These are phyloP conservation scores for Aspidiotus destructor DNA, from an alignment of 2,888 invertebrate species.

Conservation along the genomic window DNA sequence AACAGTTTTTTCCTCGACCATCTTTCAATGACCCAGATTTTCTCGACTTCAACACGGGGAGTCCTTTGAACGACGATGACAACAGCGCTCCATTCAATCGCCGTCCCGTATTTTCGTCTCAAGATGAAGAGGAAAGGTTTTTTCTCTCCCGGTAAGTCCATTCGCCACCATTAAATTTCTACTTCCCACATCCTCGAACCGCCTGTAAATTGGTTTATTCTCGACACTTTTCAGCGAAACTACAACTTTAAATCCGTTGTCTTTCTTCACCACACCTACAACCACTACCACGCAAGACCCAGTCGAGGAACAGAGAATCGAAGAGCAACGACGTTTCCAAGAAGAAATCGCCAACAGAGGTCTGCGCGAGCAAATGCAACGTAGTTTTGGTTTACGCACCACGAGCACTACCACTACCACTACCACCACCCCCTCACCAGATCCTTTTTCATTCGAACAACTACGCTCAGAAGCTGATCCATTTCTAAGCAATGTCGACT, in stretches of 20 bases:
- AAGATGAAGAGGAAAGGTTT: slow-evolving; percentile 25
- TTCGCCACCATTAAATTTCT: too few species aligned
- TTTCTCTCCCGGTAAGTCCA: slow-evolving; percentile 12
- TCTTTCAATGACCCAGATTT: not conserved
- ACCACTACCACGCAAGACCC: not conserved
- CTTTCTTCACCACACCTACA: slow-evolving; percentile 15
- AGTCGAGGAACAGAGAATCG: slow-evolving; percentile 13
- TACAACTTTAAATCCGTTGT: slow-evolving; percentile 20
- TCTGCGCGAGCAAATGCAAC: slow-evolving; percentile 20
- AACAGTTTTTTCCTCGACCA: slow-evolving; percentile 12
- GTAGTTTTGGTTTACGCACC: slow-evolving; percentile 17
- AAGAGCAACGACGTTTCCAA: slow-evolving; percentile 27
- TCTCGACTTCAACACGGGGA: too few species aligned
- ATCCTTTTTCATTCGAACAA: not conserved
- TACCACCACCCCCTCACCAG: slow-evolving; percentile 6
- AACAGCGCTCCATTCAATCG: slow-evolving; percentile 10
- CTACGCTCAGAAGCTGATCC: not conserved
- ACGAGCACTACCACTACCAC: slow-evolving; percentile 4
- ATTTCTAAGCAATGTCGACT: not conserved
- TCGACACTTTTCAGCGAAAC: slow-evolving; percentile 1
- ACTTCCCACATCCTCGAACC: not conserved
- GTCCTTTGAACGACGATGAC: not conserved
- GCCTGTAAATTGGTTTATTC: too few species aligned
- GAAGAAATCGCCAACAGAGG: slow-evolving; percentile 26
- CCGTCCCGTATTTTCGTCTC: not conserved